phyloP scores from a whole-genome alignment of 2,888 invertebrate species.

The Geotrupes spiniger region DNA sequence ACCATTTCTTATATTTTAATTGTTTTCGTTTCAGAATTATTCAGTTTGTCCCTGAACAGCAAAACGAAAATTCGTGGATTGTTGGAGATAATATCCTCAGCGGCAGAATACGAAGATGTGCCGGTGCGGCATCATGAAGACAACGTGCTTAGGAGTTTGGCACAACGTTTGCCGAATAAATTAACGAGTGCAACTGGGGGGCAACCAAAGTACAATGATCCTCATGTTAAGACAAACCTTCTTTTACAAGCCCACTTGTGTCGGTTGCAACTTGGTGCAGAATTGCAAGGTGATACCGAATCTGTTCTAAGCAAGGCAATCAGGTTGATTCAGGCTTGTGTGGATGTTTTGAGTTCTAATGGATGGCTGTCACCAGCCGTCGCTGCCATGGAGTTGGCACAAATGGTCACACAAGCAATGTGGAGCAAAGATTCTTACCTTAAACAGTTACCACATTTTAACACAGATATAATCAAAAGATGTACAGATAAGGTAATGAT shows the following conservation, averaged over 20 bases:
- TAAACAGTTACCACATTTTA: slow-evolving; percentile 95
- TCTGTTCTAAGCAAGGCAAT: slow-evolving; percentile 82
- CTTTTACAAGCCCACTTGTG: slow-evolving; percentile 95
- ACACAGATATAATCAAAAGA: slow-evolving; percentile 79
- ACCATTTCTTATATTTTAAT: background rate
- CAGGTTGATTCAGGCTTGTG: slow-evolving; percentile 90
- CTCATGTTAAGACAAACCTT: slow-evolving; percentile 95
- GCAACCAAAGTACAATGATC: slow-evolving; percentile 85
- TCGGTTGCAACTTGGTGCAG: slow-evolving; percentile 90
- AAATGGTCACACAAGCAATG: slow-evolving; percentile 99
- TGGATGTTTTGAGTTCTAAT: slow-evolving; percentile 89
- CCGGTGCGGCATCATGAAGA: slow-evolving; percentile 96
- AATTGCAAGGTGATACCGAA: slow-evolving; percentile 95
- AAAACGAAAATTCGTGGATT: slow-evolving; percentile 98
- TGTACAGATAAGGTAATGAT: slow-evolving; percentile 78
- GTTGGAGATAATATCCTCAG: slow-evolving; percentile 96
- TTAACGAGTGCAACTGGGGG: slow-evolving; percentile 59
- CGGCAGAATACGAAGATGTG: slow-evolving; percentile 93
- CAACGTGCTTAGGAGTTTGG: slow-evolving; percentile 65
- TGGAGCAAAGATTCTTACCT: slow-evolving; percentile 99
- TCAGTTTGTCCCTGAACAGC: slow-evolving; percentile 92
- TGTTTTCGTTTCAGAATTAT: slow-evolving; percentile 71
- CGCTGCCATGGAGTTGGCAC: slow-evolving; percentile 98
- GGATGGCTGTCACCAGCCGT: slow-evolving; percentile 99
- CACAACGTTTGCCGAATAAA: slow-evolving; percentile 60